A percentile compares a stretch with the other conserved stretches of the same genome.
phyloP scores from a whole-genome alignment of 2,797 vertebrate species.

The Fundulus diaphanus region DNA sequence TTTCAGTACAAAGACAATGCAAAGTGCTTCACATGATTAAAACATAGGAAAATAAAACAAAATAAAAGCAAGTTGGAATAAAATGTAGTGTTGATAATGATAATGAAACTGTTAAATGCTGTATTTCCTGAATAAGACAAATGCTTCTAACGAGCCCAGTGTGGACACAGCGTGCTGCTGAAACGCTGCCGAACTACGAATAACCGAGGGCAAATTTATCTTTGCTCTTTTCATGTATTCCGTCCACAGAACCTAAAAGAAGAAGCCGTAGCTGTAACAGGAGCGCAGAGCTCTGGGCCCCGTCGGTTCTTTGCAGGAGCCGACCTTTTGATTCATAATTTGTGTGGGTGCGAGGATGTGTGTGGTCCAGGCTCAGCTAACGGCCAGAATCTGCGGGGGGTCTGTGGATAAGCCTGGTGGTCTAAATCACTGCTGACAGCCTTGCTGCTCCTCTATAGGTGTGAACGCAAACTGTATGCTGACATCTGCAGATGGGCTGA shows the following conservation, averaged over 20 bases:
- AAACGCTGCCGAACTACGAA: slow-evolving; percentile 20
- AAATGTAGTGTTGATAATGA: too few relatives aligned
- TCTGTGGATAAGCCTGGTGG: slow-evolving; percentile 42
- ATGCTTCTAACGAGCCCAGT: background rate
- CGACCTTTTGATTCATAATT: slow-evolving; percentile 50
- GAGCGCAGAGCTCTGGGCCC: slow-evolving; percentile 14
- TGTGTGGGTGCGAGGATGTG: slow-evolving; percentile 30
- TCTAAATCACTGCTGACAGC: slow-evolving; percentile 67
- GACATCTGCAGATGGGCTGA: slow-evolving; percentile 39
- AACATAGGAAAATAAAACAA: too few relatives aligned
- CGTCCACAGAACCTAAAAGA: slow-evolving; percentile 23
- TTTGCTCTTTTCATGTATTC: background rate
- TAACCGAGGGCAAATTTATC: slow-evolving; percentile 6
- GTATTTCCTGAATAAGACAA: background rate
- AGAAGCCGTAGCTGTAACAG: slow-evolving; percentile 24
- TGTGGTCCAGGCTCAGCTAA: slow-evolving; percentile 39
- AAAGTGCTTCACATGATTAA: too few relatives aligned
- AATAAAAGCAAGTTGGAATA: too few relatives aligned
- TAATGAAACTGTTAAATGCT: background rate
- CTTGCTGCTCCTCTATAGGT: slow-evolving; percentile 52
- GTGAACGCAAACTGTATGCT: slow-evolving; percentile 34
- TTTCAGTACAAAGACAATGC: too few relatives aligned
- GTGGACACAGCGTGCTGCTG: slow-evolving; percentile 5
- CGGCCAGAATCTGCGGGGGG: slow-evolving; percentile 58
- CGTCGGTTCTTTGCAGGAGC: slow-evolving; percentile 28